Conservation (phyloP, 2,888 invertebrate species). For the Synergus laeviventris region DNA sequence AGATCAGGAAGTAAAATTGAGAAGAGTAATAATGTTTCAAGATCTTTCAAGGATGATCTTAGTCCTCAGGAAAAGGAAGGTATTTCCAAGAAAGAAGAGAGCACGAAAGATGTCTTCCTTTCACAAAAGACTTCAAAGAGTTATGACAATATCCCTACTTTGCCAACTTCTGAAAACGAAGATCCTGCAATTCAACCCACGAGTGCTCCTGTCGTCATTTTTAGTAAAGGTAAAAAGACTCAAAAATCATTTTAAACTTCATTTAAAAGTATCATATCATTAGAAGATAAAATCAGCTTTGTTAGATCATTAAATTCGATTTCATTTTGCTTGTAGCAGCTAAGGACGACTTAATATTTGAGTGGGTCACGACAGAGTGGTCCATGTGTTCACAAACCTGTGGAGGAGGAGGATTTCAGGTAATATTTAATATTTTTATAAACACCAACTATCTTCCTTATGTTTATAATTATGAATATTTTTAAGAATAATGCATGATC, state of each 20-base stretch:
- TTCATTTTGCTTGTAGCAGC: constrained; percentile 49
- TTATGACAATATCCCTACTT: constrained; percentile 47
- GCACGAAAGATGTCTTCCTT: constrained; percentile 44
- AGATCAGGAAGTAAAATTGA: constrained; percentile 45
- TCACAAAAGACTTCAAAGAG: constrained; percentile 42
- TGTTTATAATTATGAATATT: too few species aligned
- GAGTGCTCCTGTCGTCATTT: constrained; percentile 66
- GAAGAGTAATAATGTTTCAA: constrained; percentile 44
- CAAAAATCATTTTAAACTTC: neutral
- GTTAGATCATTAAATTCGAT: constrained; percentile 25
- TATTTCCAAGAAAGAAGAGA: constrained; percentile 44
- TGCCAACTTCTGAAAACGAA: constrained; percentile 68
- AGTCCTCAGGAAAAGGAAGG: constrained; percentile 38
- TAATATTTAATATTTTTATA: constrained; percentile 56
- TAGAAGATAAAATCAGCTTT: neutral
- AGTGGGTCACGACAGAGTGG: constrained; percentile 91
- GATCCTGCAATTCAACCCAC: constrained; percentile 69
- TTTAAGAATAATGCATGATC: too few species aligned
- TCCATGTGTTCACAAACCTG: constrained; percentile 90
- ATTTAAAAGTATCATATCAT: neutral
- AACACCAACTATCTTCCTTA: too few species aligned
- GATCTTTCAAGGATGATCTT: constrained; percentile 42
- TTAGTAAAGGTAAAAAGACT: constrained; percentile 63
- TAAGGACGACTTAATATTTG: constrained; percentile 79
- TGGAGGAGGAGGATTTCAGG: constrained; percentile 84